A percentile compares a stretch with the other conserved stretches of the same genome.
Evolutionary conservation across 2,888 invertebrate genomes (phyloP).

Genomic region (Callyntrura sp.): DNA sequence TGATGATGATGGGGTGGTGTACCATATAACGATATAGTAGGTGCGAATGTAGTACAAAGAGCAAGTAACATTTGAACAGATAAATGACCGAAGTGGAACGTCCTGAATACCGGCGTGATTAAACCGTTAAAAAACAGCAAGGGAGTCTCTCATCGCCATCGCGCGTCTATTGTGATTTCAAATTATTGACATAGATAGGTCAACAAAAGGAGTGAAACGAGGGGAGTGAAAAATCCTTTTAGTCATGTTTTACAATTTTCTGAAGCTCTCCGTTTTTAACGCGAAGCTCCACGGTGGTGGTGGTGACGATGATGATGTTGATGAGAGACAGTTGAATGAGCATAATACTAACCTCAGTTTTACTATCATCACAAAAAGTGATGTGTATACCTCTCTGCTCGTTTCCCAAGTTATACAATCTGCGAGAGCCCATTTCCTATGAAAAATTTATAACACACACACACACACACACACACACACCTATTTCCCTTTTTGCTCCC

Average conservation of each 20-base stretch:
- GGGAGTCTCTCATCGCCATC: neutral
- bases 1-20: neutral
- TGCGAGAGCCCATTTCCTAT: constrained; percentile 42
- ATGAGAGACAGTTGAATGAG: neutral
- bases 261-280: constrained; percentile 6
- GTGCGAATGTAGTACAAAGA: neutral
- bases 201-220: constrained; percentile 24
- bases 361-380: constrained; percentile 18
- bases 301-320: neutral
- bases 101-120: constrained; percentile 30
- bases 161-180: constrained; percentile 29
- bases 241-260: constrained; percentile 19
- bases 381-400: neutral
- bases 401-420: constrained; percentile 12
- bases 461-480: neutral
- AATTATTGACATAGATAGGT: constrained; percentile 68
- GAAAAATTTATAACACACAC: neutral
- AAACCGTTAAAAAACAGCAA: constrained; percentile 31
- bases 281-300: neutral
- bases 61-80: neutral
- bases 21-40: neutral
- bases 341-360: constrained; percentile 36
- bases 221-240: constrained; percentile 41
- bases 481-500: constrained; percentile 25
- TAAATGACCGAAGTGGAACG: neutral